Base-by-base conservation (phyloP, 2,888 invertebrate genomes). In the Himalopsyche kuldschensis region DNA sequence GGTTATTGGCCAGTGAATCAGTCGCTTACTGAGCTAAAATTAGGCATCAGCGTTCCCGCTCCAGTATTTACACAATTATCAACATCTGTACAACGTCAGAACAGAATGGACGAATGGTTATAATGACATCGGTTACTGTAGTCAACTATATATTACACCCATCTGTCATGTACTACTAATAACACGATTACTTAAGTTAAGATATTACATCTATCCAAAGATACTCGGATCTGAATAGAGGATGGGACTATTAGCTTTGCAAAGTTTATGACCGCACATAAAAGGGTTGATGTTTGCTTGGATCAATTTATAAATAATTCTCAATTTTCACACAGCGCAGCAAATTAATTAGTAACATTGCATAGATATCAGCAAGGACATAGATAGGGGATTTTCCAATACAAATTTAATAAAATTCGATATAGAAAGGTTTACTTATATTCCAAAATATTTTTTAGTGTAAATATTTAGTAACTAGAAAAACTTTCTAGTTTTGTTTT, bases 41-140 rank as follows among this genome's bases (percentile, higher is more conserved):
- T 83, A 83, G 83, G 76, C 20, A 69, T 69, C 32, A 30, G 35
- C 11, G 20, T 41, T 69, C 35, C 32, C 81, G 78, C 78, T 75
- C 77, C 55, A 77, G 75, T 83, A 83, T 83, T 83, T 83, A 83
- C 80, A 83, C 83, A 80, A 80, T 80, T 83, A 83, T 83, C 76
- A 83, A 80, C 83, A 83, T 83, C 83, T 83, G 83, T 69, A 77
- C 76, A 83, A 80, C 83, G 83, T 83, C 83, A 83, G 80, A 46
- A 76, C 32, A 41, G 24, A 75, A 75, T 78, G 82, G 77, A 69
- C 48, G 30, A 83, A 76, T 80, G 46, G 55, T 63, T 80, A 69
- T 80, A 82, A 82, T 83, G 83, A 83, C 83, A 83, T 80, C 31
- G 69, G 77, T 82, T 55, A 46, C 63, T 63, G 76, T 80, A 80